Percentiles rank a stretch among this genome's conserved stretches.
Evolutionary conservation across 2,888 invertebrate species (phyloP).

Genomic region (Tetranychus truncatus): DNA sequence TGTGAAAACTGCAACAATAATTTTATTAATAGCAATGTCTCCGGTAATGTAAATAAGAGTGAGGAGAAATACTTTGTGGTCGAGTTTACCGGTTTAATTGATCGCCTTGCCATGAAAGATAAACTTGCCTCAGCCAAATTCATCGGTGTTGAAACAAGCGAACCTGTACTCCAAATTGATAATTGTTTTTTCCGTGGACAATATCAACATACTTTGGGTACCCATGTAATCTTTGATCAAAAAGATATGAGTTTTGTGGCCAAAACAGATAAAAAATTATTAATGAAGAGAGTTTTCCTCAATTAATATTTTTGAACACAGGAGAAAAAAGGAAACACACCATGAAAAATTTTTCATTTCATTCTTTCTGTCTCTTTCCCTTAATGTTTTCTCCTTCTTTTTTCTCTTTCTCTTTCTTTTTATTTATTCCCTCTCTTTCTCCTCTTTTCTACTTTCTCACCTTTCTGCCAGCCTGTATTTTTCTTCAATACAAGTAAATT

Average conservation of each 20-base stretch:
- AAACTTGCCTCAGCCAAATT: constrained; percentile 6
- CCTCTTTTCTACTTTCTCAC: too few species aligned
- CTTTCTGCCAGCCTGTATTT: not conserved
- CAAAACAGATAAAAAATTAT: constrained; percentile 23
- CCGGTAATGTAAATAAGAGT: not conserved
- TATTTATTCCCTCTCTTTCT: too few species aligned
- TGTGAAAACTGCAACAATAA: not conserved
- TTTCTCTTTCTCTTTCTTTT: too few species aligned
- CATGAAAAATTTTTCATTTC: not conserved
- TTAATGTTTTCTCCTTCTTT: too few species aligned
- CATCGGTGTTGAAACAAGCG: constrained; percentile 29
- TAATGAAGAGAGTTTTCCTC: constrained; percentile 21
- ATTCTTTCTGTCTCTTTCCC: not conserved
- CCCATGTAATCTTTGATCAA: constrained; percentile 29
- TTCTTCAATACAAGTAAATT: too few species aligned
- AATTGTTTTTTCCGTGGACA: constrained; percentile 30
- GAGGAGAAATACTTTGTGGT: constrained; percentile 19
- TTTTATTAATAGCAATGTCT: not conserved
- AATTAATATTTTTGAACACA: not conserved
- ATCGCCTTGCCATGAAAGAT: constrained; percentile 12
- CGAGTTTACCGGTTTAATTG: constrained; percentile 24
- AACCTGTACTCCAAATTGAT: constrained; percentile 30
- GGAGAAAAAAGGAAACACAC: not conserved
- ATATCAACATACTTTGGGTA: constrained; percentile 30
- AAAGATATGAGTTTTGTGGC: constrained; percentile 16